These are phyloP conservation scores for Gambelia wislizenii DNA, from an alignment of 2,797 vertebrate species.

Conservation along the genomic window DNA sequence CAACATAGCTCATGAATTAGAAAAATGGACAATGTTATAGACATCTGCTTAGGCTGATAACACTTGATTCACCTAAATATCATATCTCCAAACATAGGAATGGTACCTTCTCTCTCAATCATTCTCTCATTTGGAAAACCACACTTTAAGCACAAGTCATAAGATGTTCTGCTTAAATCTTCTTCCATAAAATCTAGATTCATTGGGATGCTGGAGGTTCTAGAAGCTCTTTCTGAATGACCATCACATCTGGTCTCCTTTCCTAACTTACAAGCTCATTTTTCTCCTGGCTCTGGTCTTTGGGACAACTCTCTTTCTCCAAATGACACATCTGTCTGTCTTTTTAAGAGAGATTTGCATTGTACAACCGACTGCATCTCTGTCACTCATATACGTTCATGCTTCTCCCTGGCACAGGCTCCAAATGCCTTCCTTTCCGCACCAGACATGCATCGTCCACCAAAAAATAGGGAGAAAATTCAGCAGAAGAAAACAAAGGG, in stretches of 20 bases:
- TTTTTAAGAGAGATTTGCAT: neutral
- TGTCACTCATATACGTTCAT: neutral
- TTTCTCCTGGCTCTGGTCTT: neutral
- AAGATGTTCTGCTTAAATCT: neutral
- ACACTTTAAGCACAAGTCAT: neutral
- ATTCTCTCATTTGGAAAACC: neutral
- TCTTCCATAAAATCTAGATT: neutral
- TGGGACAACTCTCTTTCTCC: neutral
- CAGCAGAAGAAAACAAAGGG: neutral
- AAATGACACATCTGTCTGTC: neutral
- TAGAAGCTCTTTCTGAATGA: no score
- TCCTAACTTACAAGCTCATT: neutral
- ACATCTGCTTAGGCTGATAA: neutral
- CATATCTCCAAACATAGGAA: neutral
- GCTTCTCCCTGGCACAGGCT: neutral
- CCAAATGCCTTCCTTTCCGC: neutral
- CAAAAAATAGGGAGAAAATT: neutral
- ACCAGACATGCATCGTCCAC: rapidly evolving
- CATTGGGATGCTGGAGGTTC: neutral
- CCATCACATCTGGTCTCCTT: neutral
- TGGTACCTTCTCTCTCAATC: neutral
- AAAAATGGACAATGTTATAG: neutral
- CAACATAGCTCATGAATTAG: neutral
- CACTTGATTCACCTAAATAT: neutral
- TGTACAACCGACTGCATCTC: no score